Evolutionary conservation across 2,797 vertebrate species (phyloP), one percentile per base, ranked within the genome.

Genomic region (Leptoclinus maculatus): DNA sequence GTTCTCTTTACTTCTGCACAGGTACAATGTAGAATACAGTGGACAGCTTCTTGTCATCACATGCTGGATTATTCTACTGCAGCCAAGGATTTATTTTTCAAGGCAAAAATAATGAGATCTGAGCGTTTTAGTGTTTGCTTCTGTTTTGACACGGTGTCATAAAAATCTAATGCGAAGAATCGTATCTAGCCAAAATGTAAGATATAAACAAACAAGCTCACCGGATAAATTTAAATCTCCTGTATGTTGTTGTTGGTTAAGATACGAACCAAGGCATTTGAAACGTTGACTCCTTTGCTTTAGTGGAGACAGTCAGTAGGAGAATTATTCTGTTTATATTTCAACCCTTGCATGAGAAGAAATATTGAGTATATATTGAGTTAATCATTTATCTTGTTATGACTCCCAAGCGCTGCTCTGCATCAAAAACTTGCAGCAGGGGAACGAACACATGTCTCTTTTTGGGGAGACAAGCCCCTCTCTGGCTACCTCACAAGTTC

Each of bases 341-440:
- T 71, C 43, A 56, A 32, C 65, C 14, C 11, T 2, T 19, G 13
- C 21, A 63, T 63, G 25, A 43, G 49, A 45, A 2, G 57, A 63
- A 67, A 70, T 63, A 36, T 29, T 53, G n/a, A 43, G 32, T 34
- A 34, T 34, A 34, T 34, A 34, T 34, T 34, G 5, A 16, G 17
- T 70, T 59, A 74, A 74, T 80, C 53, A 67, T 76, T 69, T 32
- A 39, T 54, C n/a, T 80, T 72, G 67, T 66, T 70, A 47, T 66
- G 57, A 71, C 16, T 41, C 41, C 27, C 27, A 60, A n/a, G 45
- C 5, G 11, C 19, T 1, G 0, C 25, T 64, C 59, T 9, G 51
- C 66, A 45, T 78, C 16, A 58, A 12, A 65, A 70, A 49, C 27
- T 2, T 51, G 3, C 32, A 54, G 36, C 17, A 64, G 11, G 36